These are phyloP conservation scores for Choristoneura rosaceana DNA, from an alignment of 2,888 invertebrate genomes.

Conservation along the genomic window DNA sequence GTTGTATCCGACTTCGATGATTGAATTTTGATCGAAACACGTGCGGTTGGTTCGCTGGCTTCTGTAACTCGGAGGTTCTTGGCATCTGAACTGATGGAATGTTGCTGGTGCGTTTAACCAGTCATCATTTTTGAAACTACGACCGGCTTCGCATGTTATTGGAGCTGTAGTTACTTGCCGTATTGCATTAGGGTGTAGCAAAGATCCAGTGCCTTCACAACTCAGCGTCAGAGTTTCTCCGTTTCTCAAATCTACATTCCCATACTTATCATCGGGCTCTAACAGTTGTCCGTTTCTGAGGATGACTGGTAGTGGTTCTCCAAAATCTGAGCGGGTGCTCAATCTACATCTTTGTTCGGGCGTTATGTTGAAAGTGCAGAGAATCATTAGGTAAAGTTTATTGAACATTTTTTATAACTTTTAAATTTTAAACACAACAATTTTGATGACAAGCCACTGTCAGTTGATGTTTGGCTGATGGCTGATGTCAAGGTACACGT, in stretches of 20 bases:
- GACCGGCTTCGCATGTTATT: constrained; percentile 64
- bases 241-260: constrained; percentile 62
- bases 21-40: constrained; percentile 62
- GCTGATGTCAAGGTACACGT: not conserved
- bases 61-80: constrained; percentile 57
- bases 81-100: constrained; percentile 65
- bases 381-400: constrained; percentile 59
- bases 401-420: constrained; percentile 55
- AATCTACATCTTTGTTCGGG: constrained; percentile 61
- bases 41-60: constrained; percentile 64
- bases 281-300: constrained; percentile 63
- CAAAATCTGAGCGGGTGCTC: constrained; percentile 65
- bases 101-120: constrained; percentile 63
- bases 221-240: constrained; percentile 69
- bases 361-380: constrained; percentile 65
- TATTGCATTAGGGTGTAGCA: constrained; percentile 62
- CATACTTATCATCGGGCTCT: constrained; percentile 67
- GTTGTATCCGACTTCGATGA: constrained; percentile 75
- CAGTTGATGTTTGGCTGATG: not conserved
- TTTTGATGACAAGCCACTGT: not conserved
- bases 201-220: constrained; percentile 61
- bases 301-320: constrained; percentile 70
- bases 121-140: constrained; percentile 65
- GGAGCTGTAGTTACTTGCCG: constrained; percentile 54
- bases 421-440: not conserved